phyloP scores from a whole-genome alignment of 2,113 vertebrate genomes.

The Parus major region DNA sequence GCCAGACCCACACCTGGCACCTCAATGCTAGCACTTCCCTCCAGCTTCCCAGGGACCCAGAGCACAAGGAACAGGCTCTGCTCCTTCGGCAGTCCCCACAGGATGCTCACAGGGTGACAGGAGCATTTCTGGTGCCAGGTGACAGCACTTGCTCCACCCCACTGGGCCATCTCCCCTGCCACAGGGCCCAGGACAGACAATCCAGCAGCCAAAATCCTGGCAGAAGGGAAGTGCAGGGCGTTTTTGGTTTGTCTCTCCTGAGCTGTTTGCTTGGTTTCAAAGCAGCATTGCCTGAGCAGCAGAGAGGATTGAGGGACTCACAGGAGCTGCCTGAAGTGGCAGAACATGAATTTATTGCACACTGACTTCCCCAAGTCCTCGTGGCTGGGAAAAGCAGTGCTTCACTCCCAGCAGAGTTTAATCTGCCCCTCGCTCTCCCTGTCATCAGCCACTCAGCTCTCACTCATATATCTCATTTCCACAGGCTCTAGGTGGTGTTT shows the following conservation, averaged over 20 bases:
- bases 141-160: not conserved
- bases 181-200: not conserved
- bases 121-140: not conserved
- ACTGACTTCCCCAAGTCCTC: not conserved
- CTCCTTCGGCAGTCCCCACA: not conserved
- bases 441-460: constrained; percentile 56
- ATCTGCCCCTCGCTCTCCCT: not conserved
- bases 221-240: not conserved
- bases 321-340: not conserved
- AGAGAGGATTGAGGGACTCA: not conserved
- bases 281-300: not conserved
- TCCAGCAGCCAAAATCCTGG: not conserved
- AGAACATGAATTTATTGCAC: not conserved
- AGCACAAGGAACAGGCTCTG: not conserved
- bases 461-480: constrained; percentile 57
- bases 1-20: not conserved
- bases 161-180: not conserved
- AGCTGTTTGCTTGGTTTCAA: not conserved
- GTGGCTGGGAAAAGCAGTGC: not conserved
- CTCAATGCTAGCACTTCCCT: not conserved
- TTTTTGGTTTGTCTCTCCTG: not conserved
- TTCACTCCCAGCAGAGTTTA: constrained; percentile 39
- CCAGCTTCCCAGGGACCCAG: not conserved
- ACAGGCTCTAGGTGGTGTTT: constrained; percentile 13
- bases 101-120: rapidly evolving